Conservation (phyloP, 2,888 invertebrate genomes). For the Apamea sordens region DNA sequence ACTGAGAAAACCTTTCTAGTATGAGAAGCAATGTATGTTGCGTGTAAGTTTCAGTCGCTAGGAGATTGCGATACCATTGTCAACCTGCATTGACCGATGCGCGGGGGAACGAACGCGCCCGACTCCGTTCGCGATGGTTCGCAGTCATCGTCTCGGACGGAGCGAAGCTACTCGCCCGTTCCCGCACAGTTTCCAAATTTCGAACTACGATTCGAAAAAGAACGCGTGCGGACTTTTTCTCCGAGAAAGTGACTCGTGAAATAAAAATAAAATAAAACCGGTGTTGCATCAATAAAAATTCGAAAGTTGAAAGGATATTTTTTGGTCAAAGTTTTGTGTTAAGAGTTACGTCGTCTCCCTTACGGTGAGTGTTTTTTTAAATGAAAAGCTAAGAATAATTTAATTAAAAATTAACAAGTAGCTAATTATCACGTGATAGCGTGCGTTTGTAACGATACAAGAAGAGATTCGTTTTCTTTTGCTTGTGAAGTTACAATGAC, state of each 20-base stretch:
- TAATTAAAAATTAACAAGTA: conserved; percentile 45
- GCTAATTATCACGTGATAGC: conserved; percentile 65
- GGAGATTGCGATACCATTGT: conserved; percentile 57
- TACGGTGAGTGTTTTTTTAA: conserved; percentile 79
- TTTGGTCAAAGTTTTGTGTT: conserved; percentile 71
- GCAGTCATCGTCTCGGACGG: conserved; percentile 84
- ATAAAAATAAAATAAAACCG: conserved; percentile 68
- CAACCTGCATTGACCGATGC: conserved; percentile 79
- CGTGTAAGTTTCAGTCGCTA: conserved; percentile 44
- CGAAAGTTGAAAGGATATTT: conserved; percentile 78
- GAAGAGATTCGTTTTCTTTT: conserved; percentile 73
- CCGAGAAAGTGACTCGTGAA: conserved; percentile 81
- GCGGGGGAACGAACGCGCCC: conserved; percentile 82
- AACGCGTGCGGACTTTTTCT: conserved; percentile 67
- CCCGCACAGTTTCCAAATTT: conserved; percentile 67
- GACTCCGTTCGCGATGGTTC: conserved; percentile 76
- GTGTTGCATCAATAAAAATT: conserved; percentile 76
- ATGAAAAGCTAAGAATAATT: background rate
- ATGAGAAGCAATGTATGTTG: conserved; percentile 60
- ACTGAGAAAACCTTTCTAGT: background rate
- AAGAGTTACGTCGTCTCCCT: conserved; percentile 74
- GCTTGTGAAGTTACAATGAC: conserved; percentile 66
- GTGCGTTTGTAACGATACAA: conserved; percentile 69
- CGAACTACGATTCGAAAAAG: conserved; percentile 69
- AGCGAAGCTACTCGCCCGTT: conserved; percentile 80